Conservation (phyloP, 2,888 invertebrate genomes). For the Ferdinandea cuprea region DNA sequence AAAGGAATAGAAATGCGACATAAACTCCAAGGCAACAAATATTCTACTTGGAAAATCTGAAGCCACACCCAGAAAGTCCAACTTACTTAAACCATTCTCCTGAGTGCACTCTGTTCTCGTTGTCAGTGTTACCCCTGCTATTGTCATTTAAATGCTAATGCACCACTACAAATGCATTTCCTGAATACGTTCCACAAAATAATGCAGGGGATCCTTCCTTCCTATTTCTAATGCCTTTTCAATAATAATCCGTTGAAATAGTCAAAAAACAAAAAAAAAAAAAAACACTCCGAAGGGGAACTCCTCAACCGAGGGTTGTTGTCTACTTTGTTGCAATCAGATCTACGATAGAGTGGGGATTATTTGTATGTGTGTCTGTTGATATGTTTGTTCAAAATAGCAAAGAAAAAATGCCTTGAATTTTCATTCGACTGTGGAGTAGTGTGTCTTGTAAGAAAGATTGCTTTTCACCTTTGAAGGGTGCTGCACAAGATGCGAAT, state of each 20-base stretch:
- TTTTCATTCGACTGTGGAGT: constrained; percentile 60
- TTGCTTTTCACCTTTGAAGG: constrained; percentile 55
- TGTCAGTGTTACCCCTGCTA: constrained; percentile 29
- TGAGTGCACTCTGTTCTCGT: constrained; percentile 35
- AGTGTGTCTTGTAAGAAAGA: constrained; percentile 68
- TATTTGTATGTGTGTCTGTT: constrained; percentile 21
- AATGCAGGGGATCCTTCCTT: constrained; percentile 57
- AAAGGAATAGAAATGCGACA: constrained; percentile 27
- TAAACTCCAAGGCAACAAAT: constrained; percentile 24
- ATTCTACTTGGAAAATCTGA: constrained; percentile 64
- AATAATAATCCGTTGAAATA: constrained; percentile 54
- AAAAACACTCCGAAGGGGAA: constrained; percentile 37
- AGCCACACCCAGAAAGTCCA: constrained; percentile 69
- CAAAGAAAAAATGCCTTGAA: constrained; percentile 45
- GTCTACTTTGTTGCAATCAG: constrained; percentile 64
- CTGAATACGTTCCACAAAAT: constrained; percentile 74
- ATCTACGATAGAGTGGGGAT: constrained; percentile 27
- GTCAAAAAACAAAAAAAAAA: background rate
- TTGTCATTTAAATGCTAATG: constrained; percentile 75
- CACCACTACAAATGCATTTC: constrained; percentile 67
- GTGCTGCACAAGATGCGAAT: background rate
- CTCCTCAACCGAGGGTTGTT: constrained; percentile 51
- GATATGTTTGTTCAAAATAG: background rate
- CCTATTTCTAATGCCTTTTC: constrained; percentile 65
- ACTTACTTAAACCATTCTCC: constrained; percentile 44